Conservation (phyloP, 2,888 invertebrate genomes). For the Spilarctia lutea region DNA sequence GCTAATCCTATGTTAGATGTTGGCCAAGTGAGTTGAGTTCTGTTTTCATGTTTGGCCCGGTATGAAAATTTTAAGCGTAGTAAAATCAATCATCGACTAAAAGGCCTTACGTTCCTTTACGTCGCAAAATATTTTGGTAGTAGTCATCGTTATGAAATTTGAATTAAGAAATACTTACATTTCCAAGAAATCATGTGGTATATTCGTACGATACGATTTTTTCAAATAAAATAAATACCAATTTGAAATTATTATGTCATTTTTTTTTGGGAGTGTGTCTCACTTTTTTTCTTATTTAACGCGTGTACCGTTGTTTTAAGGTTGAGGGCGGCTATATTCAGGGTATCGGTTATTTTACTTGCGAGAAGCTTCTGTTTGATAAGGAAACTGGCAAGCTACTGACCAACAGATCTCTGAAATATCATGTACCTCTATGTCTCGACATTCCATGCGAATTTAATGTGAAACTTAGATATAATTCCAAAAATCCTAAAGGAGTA, state of each 20-base stretch:
- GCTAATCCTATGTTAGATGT: slow-evolving; percentile 89
- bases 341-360: slow-evolving; percentile 90
- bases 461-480: slow-evolving; percentile 87
- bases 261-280: too few species aligned
- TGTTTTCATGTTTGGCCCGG: too few species aligned
- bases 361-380: slow-evolving; percentile 89
- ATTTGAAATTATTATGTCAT: too few species aligned
- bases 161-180: too few species aligned
- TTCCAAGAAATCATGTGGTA: too few species aligned
- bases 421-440: slow-evolving; percentile 89
- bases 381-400: slow-evolving; percentile 87
- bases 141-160: too few species aligned
- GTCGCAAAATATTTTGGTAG: too few species aligned
- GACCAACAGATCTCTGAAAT: slow-evolving; percentile 90
- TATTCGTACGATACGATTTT: too few species aligned
- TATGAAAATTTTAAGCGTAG: too few species aligned
- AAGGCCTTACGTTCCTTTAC: too few species aligned
- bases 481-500: slow-evolving; percentile 88
- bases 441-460: slow-evolving; percentile 90
- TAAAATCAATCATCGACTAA: too few species aligned
- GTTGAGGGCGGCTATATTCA: slow-evolving; percentile 91
- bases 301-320: slow-evolving; percentile 50
- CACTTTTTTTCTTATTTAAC: background rate
- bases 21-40: slow-evolving; percentile 83
- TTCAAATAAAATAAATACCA: too few species aligned